phyloP scores from a whole-genome alignment of 2,797 vertebrate species.

The Malacoraja senta region DNA sequence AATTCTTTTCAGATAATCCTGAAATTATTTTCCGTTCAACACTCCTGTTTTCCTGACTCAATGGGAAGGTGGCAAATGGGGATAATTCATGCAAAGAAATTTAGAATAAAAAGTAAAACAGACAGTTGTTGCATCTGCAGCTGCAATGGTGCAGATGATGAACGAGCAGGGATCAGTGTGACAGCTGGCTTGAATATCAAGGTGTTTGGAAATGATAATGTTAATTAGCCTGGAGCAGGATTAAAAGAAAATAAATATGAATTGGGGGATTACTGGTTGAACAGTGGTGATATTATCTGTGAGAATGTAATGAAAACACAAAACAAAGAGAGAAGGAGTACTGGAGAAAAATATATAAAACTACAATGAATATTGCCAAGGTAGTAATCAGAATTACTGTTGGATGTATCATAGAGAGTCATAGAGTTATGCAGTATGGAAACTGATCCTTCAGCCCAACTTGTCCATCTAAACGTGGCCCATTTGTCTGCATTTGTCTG shows the following conservation, averaged over 20 bases:
- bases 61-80: background rate
- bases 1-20: background rate
- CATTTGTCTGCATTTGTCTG: too few relatives aligned
- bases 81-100: background rate
- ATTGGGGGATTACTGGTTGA: background rate
- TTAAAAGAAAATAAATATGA: background rate
- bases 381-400: background rate
- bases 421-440: too few relatives aligned
- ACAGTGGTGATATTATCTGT: background rate
- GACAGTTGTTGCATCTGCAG: background rate
- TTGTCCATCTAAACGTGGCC: too few relatives aligned
- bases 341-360: background rate
- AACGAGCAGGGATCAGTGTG: background rate
- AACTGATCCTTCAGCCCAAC: too few relatives aligned
- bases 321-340: background rate
- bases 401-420: background rate
- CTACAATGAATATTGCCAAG: constrained; percentile 2
- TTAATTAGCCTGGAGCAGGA: background rate
- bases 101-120: background rate
- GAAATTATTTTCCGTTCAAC: too few relatives aligned
- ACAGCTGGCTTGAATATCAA: background rate
- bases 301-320: background rate
- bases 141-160: background rate
- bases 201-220: background rate
- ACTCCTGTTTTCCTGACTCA: background rate